Conservation (phyloP, 2,888 invertebrate genomes). For the Physocephala rufipes region DNA sequence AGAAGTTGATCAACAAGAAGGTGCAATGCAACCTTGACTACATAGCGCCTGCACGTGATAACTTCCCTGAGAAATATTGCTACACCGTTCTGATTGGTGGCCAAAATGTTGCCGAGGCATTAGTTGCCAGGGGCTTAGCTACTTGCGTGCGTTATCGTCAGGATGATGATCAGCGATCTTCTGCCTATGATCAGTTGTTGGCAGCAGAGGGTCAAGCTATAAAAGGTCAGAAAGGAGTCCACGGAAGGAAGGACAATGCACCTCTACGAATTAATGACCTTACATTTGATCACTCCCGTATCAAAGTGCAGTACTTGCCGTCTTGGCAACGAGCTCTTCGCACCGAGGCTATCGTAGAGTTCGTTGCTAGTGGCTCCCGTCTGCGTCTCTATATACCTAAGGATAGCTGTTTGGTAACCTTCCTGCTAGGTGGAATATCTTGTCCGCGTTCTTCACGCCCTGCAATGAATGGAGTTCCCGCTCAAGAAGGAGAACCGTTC, state of each 20-base stretch:
- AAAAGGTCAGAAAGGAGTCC: slow-evolving; percentile 79
- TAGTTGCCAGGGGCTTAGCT: slow-evolving; percentile 91
- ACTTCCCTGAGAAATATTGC: slow-evolving; percentile 94
- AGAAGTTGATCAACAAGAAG: slow-evolving; percentile 94
- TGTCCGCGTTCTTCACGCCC: slow-evolving; percentile 88
- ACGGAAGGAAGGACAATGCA: slow-evolving; percentile 88
- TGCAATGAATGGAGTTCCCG: slow-evolving; percentile 72
- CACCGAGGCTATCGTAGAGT: slow-evolving; percentile 94
- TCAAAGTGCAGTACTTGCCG: slow-evolving; percentile 88
- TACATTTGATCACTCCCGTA: slow-evolving; percentile 73
- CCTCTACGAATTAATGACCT: slow-evolving; percentile 89
- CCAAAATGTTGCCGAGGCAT: slow-evolving; percentile 90
- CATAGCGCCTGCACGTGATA: slow-evolving; percentile 92
- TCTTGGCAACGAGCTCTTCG: slow-evolving; percentile 90
- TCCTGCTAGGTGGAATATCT: slow-evolving; percentile 79
- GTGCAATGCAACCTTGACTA: slow-evolving; percentile 94
- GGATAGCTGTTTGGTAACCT: slow-evolving; percentile 93
- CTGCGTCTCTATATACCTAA: slow-evolving; percentile 93
- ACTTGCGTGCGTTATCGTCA: slow-evolving; percentile 93
- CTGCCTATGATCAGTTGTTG: slow-evolving; percentile 89
- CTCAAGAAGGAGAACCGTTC: slow-evolving; percentile 85
- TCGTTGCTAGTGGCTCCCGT: slow-evolving; percentile 95
- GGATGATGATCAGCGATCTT: slow-evolving; percentile 95
- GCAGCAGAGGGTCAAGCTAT: slow-evolving; percentile 93
- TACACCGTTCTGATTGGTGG: slow-evolving; percentile 89